These are phyloP conservation scores for Carabus problematicus DNA, from an alignment of 2,888 invertebrate species.

Conservation along the genomic window DNA sequence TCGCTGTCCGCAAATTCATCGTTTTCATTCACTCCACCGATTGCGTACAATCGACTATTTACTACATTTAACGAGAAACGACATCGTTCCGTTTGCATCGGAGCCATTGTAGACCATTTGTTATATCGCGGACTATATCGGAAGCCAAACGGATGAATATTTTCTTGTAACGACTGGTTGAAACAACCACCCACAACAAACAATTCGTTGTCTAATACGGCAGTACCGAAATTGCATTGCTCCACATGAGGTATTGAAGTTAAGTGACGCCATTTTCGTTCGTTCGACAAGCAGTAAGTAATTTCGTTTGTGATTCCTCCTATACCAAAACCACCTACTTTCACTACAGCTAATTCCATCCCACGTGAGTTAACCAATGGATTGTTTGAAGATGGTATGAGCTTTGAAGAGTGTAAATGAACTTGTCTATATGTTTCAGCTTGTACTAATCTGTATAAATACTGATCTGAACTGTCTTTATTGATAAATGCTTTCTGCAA, in stretches of 20 bases:
- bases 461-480: conserved; percentile 50
- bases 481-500: conserved; percentile 50
- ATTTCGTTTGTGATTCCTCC: conserved; percentile 73
- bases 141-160: conserved; percentile 77
- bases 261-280: conserved; percentile 68
- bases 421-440: conserved; percentile 55
- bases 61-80: conserved; percentile 71
- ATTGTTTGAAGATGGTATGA: conserved; percentile 43
- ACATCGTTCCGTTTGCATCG: conserved; percentile 71
- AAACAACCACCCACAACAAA: conserved; percentile 77
- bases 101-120: conserved; percentile 73
- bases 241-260: conserved; percentile 77
- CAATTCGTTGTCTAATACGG: conserved; percentile 71
- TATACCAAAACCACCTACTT: conserved; percentile 73
- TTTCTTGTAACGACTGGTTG: conserved; percentile 71
- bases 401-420: conserved; percentile 32
- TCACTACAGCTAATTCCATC: conserved; percentile 72
- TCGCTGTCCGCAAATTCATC: conserved; percentile 59
- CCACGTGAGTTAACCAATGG: conserved; percentile 69
- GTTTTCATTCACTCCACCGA: conserved; percentile 69
- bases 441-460: conserved; percentile 56
- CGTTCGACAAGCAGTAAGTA: conserved; percentile 67
- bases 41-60: conserved; percentile 64
- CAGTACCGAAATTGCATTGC: conserved; percentile 76
- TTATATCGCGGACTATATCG: conserved; percentile 65